Conservation (phyloP, 2,888 invertebrate genomes). For the Mesopsocus fuscifrons region DNA sequence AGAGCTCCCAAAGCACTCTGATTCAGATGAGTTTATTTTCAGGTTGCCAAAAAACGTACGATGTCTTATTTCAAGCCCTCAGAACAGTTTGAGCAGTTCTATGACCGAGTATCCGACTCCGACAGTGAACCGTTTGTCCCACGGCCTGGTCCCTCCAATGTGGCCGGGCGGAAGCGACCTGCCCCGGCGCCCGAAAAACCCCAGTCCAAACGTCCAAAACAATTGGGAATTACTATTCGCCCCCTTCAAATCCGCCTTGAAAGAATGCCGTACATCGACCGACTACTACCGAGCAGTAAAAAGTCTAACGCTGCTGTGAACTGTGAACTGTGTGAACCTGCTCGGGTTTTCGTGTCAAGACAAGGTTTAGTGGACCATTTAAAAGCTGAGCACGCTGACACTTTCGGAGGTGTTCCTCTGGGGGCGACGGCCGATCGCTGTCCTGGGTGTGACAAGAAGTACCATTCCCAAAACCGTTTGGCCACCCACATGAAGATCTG, state of each 20-base stretch:
- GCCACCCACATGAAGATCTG: background rate
- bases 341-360: background rate
- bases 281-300: background rate
- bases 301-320: background rate
- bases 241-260: too few species aligned
- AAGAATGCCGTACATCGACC: background rate
- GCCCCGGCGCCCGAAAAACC: too few species aligned
- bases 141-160: too few species aligned
- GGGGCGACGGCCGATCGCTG: background rate
- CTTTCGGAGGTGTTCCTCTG: background rate
- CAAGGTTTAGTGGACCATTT: background rate
- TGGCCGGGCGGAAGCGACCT: too few species aligned
- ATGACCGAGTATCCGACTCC: too few species aligned
- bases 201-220: too few species aligned
- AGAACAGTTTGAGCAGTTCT: too few species aligned
- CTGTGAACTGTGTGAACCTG: conserved; percentile 3
- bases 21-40: background rate
- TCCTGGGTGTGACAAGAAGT: conserved; percentile 4
- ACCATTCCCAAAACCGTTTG: background rate
- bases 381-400: background rate
- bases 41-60: background rate
- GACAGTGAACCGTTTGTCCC: too few species aligned
- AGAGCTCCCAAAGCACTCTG: background rate
- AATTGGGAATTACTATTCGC: too few species aligned
- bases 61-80: too few species aligned